Percentiles rank a stretch among this genome's conserved stretches.
Conservation (phyloP, 1,140 invertebrate genomes). For the Hyles euphorbiae region DNA sequence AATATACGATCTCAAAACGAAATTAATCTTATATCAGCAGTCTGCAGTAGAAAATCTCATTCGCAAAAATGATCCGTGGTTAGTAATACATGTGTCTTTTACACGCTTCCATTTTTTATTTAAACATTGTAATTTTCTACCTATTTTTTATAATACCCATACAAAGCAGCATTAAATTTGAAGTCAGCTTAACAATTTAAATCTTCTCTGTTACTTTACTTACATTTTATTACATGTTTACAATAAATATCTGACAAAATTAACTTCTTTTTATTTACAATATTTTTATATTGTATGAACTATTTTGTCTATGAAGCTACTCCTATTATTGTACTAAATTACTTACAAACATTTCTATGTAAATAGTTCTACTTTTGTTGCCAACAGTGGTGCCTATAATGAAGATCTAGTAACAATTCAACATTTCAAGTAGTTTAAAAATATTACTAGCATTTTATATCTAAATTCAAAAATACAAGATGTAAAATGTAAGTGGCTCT, state of each 20-base stretch:
- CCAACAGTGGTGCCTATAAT: not conserved
- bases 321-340: constrained; percentile 54
- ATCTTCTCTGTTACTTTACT: not conserved
- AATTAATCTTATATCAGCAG: no score
- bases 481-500: constrained; percentile 1
- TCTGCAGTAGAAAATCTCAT: no score
- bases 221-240: not conserved
- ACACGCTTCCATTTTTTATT: no score
- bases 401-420: constrained; percentile 12
- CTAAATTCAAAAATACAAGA: constrained; percentile 1
- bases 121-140: no score
- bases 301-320: constrained; percentile 20
- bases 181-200: no score
- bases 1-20: no score
- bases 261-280: constrained; percentile 13
- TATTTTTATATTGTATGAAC: not conserved
- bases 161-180: no score
- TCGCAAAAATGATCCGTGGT: no score
- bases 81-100: no score
- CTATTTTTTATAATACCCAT: no score
- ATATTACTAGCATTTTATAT: not conserved
- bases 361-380: constrained; percentile 6
- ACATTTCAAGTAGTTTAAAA: not conserved
- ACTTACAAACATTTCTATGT: constrained; percentile 26
- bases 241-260: constrained; percentile 11